These are phyloP conservation scores for Polymixis flavicincta DNA, from an alignment of 2,888 invertebrate species.

Conservation along the genomic window DNA sequence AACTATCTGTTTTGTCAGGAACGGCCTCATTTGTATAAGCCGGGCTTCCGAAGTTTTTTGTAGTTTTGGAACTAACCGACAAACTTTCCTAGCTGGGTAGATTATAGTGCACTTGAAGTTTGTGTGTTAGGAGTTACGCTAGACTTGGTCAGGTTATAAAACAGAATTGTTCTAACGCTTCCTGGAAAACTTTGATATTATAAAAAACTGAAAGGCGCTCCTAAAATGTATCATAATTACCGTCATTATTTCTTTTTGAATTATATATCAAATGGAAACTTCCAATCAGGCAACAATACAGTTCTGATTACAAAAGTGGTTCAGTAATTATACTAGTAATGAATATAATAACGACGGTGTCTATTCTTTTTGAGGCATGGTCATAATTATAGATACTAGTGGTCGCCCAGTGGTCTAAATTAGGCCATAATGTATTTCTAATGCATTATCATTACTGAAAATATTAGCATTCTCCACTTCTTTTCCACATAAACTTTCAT, in stretches of 20 bases:
- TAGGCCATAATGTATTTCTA: no score
- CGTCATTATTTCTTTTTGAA: conserved; percentile 6
- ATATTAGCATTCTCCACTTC: no score
- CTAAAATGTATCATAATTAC: neutral
- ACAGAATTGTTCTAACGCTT: neutral
- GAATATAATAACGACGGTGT: neutral
- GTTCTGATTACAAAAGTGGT: conserved; percentile 18
- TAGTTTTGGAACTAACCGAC: conserved; percentile 16
- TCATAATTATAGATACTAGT: no score
- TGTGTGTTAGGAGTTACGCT: neutral
- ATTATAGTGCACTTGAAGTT: conserved; percentile 33
- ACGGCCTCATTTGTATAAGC: conserved; percentile 19
- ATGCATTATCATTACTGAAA: no score
- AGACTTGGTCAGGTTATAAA: conserved; percentile 23
- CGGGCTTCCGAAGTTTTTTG: conserved; percentile 38
- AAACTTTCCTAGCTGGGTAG: conserved; percentile 17
- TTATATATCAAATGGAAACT: neutral
- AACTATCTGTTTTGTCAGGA: conserved; percentile 35
- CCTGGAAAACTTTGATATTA: neutral
- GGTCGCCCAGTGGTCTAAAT: no score
- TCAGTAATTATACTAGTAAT: neutral
- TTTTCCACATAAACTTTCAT: no score
- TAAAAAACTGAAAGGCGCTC: neutral
- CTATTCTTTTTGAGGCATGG: neutral
- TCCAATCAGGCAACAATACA: conserved; percentile 7